Base-by-base conservation (phyloP, 2,888 invertebrate species). In the Cryptophagus acutangulus region DNA sequence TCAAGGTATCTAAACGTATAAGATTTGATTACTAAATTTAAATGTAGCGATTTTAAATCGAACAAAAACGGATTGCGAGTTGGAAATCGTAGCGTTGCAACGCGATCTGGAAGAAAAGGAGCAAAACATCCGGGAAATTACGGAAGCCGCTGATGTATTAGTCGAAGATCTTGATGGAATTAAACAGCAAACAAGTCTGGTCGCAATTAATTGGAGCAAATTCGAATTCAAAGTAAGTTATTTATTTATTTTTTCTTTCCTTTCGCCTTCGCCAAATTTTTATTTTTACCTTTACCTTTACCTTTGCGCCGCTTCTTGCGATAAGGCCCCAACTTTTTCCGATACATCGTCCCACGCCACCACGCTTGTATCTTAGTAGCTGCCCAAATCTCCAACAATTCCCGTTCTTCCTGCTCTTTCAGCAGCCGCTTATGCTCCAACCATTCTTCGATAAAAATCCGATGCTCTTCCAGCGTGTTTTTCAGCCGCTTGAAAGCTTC, bases 261-360 rank as follows among this genome's bases (percentile, higher is more conserved):
- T n/a, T n/a, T n/a, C n/a, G n/a, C n/a, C n/a, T n/a, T n/a, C n/a
- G n/a, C n/a, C n/a, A n/a, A n/a, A n/a, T 46, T 40, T 36, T 45
- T 26, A 36, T 41, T 41, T 41, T 43, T 38, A 28, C 45, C 33
- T 36, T 45, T 30, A 14, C 30, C 36, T 33, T 48, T 48, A 8
- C 36, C 46, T 42, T 57, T 52, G 28, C 45, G 49, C 30, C 55
- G 55, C 36, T 54, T 52, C 37, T 49, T 54, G 35, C 44, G 45
- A 31, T 52, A 63, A 3, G 56, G 59, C 2, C 59, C 62, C 26
- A 63, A 40, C 12, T 58, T 48, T 35, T 46, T 58, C 30, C 55
- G 46, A 4, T 51, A 43, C 63, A 65, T 63, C 0, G 52, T 46
- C 1, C 53, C 53, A 42, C 63, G 52, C 65, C 64, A 64, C 64